Evolutionary conservation across 2,113 vertebrate species (phyloP), one percentile per base, ranked within the genome.

Genomic region (Cottus gobio): DNA sequence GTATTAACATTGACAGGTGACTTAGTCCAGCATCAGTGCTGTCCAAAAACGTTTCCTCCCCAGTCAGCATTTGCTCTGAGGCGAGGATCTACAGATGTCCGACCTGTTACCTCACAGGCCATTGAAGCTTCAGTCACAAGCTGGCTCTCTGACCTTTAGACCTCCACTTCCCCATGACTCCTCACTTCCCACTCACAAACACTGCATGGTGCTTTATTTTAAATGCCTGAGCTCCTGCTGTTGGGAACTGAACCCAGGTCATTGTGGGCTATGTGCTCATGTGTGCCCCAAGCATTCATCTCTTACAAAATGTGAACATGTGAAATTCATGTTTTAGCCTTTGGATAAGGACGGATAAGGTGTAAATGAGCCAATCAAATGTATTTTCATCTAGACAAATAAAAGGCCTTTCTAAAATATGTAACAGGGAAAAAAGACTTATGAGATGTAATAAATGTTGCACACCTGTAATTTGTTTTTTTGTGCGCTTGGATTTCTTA

Each of bases 121-220:
- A 61, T 26, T 70, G 30, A 36, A 57, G 13, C 20, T 48, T 3
- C 56, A 72, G 28, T 72, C 57, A 52, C 15, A 52, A 63, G 34
- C 31, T 7, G 48, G 31, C 31, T 42, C 60, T 52, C n/a, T 52
- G 26, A 64, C 36, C 48, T 62, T 28, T 58, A 50, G 24, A 24
- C 11, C 68, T 22, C 54, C 11, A 5, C 20, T 60, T 15, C 52
- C 7, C 18, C 4, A 7, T 61, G 61, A 77, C 60, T 30, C 42
- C 39, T 31, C 31, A 65, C 60, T 68, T 81, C 79, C 71, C 62
- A 58, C 31, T 37, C 39, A 66, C n/a, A 71, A 37, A 26, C 48
- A 65, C 9, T 30, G 22, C 18, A 18, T 3, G 16, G 20, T 28
- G n/a, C 42, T 56, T 28, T 70, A 8, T 28, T 54, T 52, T 24